These are phyloP conservation scores for Drosophila anceps DNA, from an alignment of 2,888 invertebrate genomes.

Conservation along the genomic window DNA sequence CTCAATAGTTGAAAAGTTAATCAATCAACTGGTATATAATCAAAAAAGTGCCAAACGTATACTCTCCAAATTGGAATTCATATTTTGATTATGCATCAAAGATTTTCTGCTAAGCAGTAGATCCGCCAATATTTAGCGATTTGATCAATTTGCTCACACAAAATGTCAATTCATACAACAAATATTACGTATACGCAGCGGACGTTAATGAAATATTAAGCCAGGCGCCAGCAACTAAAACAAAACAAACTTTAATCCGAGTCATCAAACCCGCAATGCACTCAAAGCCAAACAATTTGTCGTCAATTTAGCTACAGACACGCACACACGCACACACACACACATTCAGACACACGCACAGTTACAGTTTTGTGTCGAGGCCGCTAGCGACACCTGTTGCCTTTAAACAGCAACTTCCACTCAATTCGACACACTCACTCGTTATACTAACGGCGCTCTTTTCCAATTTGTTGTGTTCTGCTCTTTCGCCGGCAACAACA, in stretches of 20 bases:
- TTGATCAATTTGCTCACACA: slow-evolving; percentile 27
- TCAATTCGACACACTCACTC: slow-evolving; percentile 24
- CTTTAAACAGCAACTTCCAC: slow-evolving; percentile 21
- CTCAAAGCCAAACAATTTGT: slow-evolving; percentile 71
- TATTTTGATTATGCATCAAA: slow-evolving; percentile 3
- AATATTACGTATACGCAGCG: slow-evolving; percentile 54
- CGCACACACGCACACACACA: slow-evolving; percentile 13
- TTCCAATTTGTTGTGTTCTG: slow-evolving; percentile 64
- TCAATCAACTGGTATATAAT: neutral
- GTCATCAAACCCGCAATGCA: slow-evolving; percentile 46
- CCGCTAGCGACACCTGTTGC: slow-evolving; percentile 62
- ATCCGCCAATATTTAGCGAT: slow-evolving; percentile 31
- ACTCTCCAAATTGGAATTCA: neutral
- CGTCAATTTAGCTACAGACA: slow-evolving; percentile 55
- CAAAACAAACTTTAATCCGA: slow-evolving; percentile 68
- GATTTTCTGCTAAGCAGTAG: slow-evolving; percentile 18
- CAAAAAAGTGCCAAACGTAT: neutral
- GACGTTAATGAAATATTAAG: slow-evolving; percentile 24
- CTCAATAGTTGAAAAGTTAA: neutral
- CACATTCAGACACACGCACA: slow-evolving; percentile 4
- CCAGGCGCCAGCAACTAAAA: slow-evolving; percentile 46
- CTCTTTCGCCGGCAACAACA: slow-evolving; percentile 73
- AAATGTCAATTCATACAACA: slow-evolving; percentile 32
- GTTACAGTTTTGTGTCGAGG: slow-evolving; percentile 2
- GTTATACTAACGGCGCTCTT: slow-evolving; percentile 24